A percentile compares a stretch with the other conserved stretches of the same genome.
These are phyloP conservation scores for Ameiurus melas DNA, from an alignment of 2,113 vertebrate genomes.

Conservation along the genomic window DNA sequence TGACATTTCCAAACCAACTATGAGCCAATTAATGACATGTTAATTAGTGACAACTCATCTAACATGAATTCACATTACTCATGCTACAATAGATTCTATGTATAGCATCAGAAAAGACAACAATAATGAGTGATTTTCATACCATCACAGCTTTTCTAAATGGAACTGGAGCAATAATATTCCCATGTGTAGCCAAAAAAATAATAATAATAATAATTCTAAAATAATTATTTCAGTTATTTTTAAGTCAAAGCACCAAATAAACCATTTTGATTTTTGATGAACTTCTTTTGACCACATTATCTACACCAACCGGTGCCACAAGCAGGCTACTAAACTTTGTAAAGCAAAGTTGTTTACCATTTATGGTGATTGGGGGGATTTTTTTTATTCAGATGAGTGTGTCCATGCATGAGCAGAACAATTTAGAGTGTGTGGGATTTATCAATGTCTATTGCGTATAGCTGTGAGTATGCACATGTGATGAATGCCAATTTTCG, in stretches of 20 bases:
- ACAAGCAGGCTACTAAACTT: background rate
- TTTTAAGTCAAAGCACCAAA: background rate
- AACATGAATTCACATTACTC: background rate
- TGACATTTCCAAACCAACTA: background rate
- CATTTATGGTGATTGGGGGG: background rate
- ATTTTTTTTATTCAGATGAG: background rate
- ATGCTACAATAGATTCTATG: background rate
- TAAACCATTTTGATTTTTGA: background rate
- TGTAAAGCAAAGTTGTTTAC: background rate
- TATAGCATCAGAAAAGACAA: background rate
- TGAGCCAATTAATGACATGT: background rate
- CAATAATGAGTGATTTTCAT: background rate
- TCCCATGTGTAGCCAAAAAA: background rate
- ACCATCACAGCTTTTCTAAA: background rate
- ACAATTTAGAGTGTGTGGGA: background rate
- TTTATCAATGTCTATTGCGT: background rate
- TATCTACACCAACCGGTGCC: background rate
- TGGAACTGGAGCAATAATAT: background rate
- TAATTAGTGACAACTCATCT: background rate
- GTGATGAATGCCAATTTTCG: background rate
- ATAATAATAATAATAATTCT: too few relatives aligned
- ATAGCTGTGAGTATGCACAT: background rate
- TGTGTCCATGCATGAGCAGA: background rate
- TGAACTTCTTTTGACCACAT: background rate
- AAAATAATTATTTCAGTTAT: too few relatives aligned